A percentile compares a stretch with the other conserved stretches of the same genome.
Evolutionary conservation across 2,888 invertebrate genomes (phyloP).

Genomic region (Trisateles emortualis): DNA sequence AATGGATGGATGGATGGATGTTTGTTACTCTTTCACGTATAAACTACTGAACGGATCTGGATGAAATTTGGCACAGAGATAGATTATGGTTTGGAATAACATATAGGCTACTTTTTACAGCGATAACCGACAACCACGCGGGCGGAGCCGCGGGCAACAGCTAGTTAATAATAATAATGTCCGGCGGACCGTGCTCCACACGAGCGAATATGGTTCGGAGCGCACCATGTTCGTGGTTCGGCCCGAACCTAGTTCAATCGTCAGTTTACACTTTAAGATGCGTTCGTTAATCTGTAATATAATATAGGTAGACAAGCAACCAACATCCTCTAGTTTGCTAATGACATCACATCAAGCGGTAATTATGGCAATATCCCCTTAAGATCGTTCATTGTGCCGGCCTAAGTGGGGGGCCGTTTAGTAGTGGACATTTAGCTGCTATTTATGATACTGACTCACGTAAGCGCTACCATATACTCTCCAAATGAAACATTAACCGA

Average conservation of each 20-base stretch:
- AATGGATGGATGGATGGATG: no score
- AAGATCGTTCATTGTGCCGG: conserved; percentile 5
- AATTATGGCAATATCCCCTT: conserved; percentile 13
- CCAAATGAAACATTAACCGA: conserved; percentile 7
- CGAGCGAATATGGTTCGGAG: no score
- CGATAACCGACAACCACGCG: no score
- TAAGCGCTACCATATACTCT: background rate
- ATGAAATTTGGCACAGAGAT: no score
- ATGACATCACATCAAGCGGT: conserved; percentile 13
- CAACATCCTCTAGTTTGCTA: conserved; percentile 1
- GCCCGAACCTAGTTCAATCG: background rate
- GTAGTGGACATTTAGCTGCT: conserved; percentile 7
- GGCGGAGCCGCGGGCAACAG: no score
- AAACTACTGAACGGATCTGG: no score
- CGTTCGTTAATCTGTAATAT: background rate
- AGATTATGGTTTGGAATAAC: no score
- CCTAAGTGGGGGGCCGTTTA: conserved; percentile 6
- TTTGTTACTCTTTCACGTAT: no score
- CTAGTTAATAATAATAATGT: no score
- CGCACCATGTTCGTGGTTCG: no score
- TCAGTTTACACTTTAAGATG: background rate
- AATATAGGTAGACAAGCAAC: background rate
- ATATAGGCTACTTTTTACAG: no score
- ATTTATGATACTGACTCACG: conserved; percentile 4
- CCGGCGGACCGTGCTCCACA: no score